Evolutionary conservation across 1,140 invertebrate species (phyloP), one percentile per base, ranked within the genome.

Genomic region (Choristoneura fumiferana): DNA sequence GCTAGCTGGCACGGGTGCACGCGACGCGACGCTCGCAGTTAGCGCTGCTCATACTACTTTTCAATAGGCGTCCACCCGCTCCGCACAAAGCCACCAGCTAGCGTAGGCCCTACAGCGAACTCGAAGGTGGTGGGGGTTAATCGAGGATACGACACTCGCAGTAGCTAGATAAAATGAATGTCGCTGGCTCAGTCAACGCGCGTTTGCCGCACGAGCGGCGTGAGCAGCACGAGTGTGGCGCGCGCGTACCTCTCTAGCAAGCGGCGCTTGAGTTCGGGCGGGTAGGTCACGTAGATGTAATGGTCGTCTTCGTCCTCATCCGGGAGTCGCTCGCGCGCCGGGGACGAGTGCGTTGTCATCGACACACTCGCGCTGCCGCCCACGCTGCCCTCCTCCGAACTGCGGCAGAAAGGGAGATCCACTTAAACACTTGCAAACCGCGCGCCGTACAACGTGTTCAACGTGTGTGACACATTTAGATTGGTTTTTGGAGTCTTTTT

Each of bases 251-350:
- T 95, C 90, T 95, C 95, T 57, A 95, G 91, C 65, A 95, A 91
- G 53, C 94, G 91, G 67, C 95, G 92, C 82, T 96, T 95, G 34
- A 96, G 90, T 84, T 96, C 95, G 9, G 95, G 94, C 53, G 95
- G 95, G 90, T 96, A 96, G 45, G 94, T 94, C 60, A 95, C 95
- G 83, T 95, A 96, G 65, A 96, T 96, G 83, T 96, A 96, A 79
- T 95, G 94, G 84, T 95, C 86, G 82, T 91, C 91, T 81, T 91
- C 81, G 73, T 91, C 72, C 58, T 79, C 55, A 71, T 89, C 77
- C 59, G 89, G 87, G 14, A 84, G 79, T 67, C 84, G 75, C 54
- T 75, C 80, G 66, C 91, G 91, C 12, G 91, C 85, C 1, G 91
- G 91, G 15, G 92, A 92, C 15, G 92, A 92, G 36, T 92, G 92